Evolutionary conservation across 1,140 invertebrate species (phyloP).

Genomic region (Euura lappo): DNA sequence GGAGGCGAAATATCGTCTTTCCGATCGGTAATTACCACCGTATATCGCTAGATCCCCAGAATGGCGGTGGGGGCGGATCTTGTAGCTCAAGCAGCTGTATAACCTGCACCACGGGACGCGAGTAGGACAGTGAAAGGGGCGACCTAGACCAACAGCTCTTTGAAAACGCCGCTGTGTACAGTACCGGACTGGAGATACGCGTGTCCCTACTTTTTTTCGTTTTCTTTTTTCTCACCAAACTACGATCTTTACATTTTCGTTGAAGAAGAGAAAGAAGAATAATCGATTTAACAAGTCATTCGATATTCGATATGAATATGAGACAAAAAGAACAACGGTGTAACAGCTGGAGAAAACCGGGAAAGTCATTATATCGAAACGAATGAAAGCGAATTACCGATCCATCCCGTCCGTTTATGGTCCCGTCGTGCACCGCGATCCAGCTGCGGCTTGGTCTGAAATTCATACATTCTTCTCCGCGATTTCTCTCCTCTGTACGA

Average conservation of each 20-base stretch:
- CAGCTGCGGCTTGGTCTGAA: too few species aligned
- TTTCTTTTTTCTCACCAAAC: neutral
- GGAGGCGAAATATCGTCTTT: too few species aligned
- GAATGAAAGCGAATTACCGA: neutral
- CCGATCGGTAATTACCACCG: too few species aligned
- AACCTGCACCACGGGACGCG: conserved; percentile 32
- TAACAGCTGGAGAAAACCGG: neutral
- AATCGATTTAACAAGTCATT: too few species aligned
- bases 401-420: neutral
- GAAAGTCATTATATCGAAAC: neutral
- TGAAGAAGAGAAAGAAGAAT: neutral
- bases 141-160: conserved; percentile 52
- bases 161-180: neutral
- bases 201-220: neutral
- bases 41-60: too few species aligned
- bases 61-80: too few species aligned
- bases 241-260: neutral
- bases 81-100: too few species aligned
- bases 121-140: conserved; percentile 54
- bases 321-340: too few species aligned
- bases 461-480: neutral
- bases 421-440: too few species aligned
- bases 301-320: too few species aligned
- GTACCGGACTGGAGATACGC: too few species aligned
- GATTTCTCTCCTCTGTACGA: neutral